Evolutionary conservation across 1,140 invertebrate genomes (phyloP).

Genomic region (Drosophila insularis): DNA sequence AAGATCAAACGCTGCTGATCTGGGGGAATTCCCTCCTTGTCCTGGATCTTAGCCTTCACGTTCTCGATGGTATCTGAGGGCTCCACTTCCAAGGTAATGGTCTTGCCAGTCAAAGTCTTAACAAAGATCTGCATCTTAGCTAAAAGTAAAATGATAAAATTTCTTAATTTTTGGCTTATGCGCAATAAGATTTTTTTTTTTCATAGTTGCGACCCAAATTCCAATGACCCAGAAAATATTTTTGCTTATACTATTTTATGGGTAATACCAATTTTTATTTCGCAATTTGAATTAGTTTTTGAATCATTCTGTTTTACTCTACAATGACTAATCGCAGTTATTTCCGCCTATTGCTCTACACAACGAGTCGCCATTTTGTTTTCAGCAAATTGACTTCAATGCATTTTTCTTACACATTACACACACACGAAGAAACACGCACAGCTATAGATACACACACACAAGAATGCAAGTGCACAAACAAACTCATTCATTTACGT

Average conservation of each 20-base stretch:
- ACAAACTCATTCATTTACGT: background rate
- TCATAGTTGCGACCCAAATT: constrained; percentile 46
- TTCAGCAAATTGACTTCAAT: background rate
- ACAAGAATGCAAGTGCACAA: too few relatives aligned
- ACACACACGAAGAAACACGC: background rate
- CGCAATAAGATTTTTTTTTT: constrained; percentile 32
- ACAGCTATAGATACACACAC: background rate
- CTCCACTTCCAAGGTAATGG: too few relatives aligned
- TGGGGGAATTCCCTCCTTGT: constrained; percentile 85
- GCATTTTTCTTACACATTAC: background rate
- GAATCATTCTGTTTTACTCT: background rate
- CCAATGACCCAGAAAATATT: constrained; percentile 29
- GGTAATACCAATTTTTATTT: constrained; percentile 19
- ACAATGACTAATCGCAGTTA: constrained; percentile 41
- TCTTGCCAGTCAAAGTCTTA: too few relatives aligned
- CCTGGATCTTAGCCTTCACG: constrained; percentile 91
- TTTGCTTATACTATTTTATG: background rate
- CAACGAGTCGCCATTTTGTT: constrained; percentile 39
- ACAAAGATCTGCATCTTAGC: constrained; percentile 91
- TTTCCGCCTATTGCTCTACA: constrained; percentile 28
- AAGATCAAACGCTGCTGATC: constrained; percentile 19
- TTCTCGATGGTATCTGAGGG: constrained; percentile 92
- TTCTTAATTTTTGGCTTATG: constrained; percentile 4
- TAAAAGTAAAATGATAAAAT: background rate
- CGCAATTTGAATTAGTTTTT: constrained; percentile 19